Conservation (phyloP, 2,888 invertebrate species). For the Xylota segnis region DNA sequence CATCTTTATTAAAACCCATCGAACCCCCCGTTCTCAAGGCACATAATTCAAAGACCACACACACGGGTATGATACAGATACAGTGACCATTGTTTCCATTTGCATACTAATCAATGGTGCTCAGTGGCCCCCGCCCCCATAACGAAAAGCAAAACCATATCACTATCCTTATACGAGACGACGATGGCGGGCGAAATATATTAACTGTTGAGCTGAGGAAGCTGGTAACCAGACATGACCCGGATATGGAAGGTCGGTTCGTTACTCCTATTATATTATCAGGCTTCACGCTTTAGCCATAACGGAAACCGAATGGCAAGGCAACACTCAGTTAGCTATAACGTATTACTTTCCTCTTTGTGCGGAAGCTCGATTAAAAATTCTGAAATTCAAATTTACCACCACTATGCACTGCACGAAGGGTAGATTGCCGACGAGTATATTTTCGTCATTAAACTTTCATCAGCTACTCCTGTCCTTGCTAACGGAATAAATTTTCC, state of each 20-base stretch:
- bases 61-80: slow-evolving; percentile 15
- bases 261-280: slow-evolving; percentile 28
- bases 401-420: slow-evolving; percentile 9
- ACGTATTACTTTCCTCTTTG: slow-evolving; percentile 25
- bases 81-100: slow-evolving; percentile 53
- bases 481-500: slow-evolving; percentile 24
- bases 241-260: slow-evolving; percentile 33
- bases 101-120: slow-evolving; percentile 62
- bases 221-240: slow-evolving; percentile 39
- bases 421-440: slow-evolving; percentile 22
- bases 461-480: slow-evolving; percentile 29
- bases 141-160: slow-evolving; percentile 31
- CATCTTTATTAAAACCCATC: slow-evolving; percentile 11
- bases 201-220: slow-evolving; percentile 31
- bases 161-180: slow-evolving; percentile 18
- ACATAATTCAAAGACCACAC: slow-evolving; percentile 34
- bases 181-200: slow-evolving; percentile 29
- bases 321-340: slow-evolving; percentile 30
- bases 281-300: slow-evolving; percentile 18
- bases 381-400: slow-evolving; percentile 56
- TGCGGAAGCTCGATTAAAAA: slow-evolving; percentile 52
- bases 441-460: slow-evolving; percentile 51
- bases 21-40: slow-evolving; percentile 7
- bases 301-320: slow-evolving; percentile 22
- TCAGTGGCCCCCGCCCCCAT: slow-evolving; percentile 9